Evolutionary conservation across 2,797 vertebrate species (phyloP).

Genomic region (Aplochiton taeniatus): DNA sequence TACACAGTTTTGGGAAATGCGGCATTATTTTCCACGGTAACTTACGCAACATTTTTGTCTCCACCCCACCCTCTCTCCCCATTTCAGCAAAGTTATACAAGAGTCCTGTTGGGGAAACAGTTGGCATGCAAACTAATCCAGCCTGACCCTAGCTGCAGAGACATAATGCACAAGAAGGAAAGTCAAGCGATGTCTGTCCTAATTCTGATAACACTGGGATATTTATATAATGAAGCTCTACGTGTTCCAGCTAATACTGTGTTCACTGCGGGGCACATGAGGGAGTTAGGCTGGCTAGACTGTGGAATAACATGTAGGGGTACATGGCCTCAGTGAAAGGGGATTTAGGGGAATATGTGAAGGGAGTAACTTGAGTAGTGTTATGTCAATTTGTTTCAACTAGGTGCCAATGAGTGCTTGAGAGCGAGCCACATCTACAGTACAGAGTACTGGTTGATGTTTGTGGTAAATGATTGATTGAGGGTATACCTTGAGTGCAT

Average conservation of each 20-base stretch:
- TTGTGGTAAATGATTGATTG: no score
- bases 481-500: no score
- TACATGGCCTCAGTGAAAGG: no score
- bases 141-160: slow-evolving; percentile 47
- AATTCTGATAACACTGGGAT: slow-evolving; percentile 66
- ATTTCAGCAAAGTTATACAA: slow-evolving; percentile 70
- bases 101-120: slow-evolving; percentile 61
- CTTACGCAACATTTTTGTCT: slow-evolving; percentile 57
- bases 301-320: no score
- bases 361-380: no score
- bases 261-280: not conserved
- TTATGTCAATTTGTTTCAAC: no score
- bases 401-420: no score
- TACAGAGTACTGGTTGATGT: no score
- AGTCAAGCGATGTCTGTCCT: slow-evolving; percentile 69
- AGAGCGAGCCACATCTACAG: no score
- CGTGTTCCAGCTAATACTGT: not conserved
- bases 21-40: slow-evolving; percentile 64
- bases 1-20: slow-evolving; percentile 53
- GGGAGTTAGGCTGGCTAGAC: not conserved
- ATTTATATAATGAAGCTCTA: slow-evolving; percentile 68
- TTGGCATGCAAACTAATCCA: slow-evolving; percentile 72
- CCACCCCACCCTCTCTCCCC: slow-evolving; percentile 27
- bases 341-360: no score
- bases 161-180: slow-evolving; percentile 32